Conservation (phyloP, 2,888 invertebrate genomes). For the Metellina segmentata region DNA sequence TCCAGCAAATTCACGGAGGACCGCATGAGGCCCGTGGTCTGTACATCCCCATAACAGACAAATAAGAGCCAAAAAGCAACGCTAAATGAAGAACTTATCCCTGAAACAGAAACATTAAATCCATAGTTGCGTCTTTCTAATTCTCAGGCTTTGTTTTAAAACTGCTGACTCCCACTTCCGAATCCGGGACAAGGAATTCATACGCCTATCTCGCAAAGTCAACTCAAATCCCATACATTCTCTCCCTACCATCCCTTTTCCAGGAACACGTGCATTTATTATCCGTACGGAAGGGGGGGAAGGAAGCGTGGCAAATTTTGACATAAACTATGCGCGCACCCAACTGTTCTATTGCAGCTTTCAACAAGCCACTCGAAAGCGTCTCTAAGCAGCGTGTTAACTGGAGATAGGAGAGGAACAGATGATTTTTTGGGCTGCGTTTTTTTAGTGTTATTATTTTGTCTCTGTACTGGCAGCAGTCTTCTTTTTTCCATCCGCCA, state of each 20-base stretch:
- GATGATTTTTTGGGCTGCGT: neutral
- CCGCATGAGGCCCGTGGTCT: no score
- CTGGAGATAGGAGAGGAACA: conserved; percentile 35
- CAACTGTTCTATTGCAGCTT: conserved; percentile 27
- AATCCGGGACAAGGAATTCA: neutral
- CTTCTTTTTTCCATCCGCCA: neutral
- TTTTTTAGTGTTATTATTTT: conserved; percentile 25
- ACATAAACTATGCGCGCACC: conserved; percentile 35
- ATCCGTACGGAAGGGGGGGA: neutral
- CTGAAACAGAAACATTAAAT: no score
- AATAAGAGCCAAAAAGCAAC: no score
- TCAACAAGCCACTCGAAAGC: conserved; percentile 17
- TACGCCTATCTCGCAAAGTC: neutral
- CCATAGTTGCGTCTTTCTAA: no score
- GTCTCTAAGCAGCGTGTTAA: conserved; percentile 56
- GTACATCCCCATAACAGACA: no score
- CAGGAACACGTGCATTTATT: conserved; percentile 18
- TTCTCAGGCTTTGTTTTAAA: no score
- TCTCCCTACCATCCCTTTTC: neutral
- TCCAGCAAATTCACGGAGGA: no score
- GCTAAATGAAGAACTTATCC: no score
- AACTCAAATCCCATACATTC: neutral
- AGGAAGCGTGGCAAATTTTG: conserved; percentile 52
- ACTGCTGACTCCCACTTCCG: neutral
- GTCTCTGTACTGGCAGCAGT: neutral